phyloP scores from a whole-genome alignment of 2,888 invertebrate genomes.

The Melinopterus prodromus region DNA sequence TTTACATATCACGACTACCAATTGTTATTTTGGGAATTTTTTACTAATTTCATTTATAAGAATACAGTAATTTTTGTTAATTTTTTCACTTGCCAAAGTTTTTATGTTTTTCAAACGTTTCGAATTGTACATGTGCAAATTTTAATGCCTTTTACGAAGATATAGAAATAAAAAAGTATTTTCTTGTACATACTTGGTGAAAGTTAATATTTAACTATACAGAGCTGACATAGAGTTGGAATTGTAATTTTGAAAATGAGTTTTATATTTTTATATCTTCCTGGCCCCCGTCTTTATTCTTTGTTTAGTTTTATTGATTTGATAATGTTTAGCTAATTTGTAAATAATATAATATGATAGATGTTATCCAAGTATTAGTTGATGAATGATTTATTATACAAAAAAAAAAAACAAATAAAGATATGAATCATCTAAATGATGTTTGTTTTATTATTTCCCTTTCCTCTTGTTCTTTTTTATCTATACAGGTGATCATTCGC shows the following conservation, averaged over 20 bases:
- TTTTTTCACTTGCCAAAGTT: conserved; percentile 35
- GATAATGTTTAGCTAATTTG: conserved; percentile 50
- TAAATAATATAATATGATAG: conserved; percentile 54
- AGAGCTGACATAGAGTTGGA: conserved; percentile 8
- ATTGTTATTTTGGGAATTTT: conserved; percentile 32
- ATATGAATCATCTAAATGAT: neutral
- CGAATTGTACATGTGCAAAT: conserved; percentile 13
- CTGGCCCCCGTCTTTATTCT: conserved; percentile 22
- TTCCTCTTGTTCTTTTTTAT: neutral
- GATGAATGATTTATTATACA: conserved; percentile 53
- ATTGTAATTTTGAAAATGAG: conserved; percentile 4
- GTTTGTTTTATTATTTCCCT: neutral
- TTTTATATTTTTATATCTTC: conserved; percentile 20
- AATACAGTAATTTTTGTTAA: conserved; percentile 35
- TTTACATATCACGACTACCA: conserved; percentile 45
- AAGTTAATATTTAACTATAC: conserved; percentile 17
- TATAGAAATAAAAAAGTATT: conserved; percentile 24
- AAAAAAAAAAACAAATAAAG: conserved; percentile 16
- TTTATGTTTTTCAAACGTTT: conserved; percentile 26
- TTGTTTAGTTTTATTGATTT: conserved; percentile 34
- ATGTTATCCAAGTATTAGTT: conserved; percentile 58
- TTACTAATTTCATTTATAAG: conserved; percentile 34
- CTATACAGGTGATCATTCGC: too few relatives aligned
- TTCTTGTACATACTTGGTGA: conserved; percentile 12
- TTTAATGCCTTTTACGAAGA: conserved; percentile 28